Evolutionary conservation across 2,797 vertebrate genomes (phyloP).

Genomic region (Karalla daura): DNA sequence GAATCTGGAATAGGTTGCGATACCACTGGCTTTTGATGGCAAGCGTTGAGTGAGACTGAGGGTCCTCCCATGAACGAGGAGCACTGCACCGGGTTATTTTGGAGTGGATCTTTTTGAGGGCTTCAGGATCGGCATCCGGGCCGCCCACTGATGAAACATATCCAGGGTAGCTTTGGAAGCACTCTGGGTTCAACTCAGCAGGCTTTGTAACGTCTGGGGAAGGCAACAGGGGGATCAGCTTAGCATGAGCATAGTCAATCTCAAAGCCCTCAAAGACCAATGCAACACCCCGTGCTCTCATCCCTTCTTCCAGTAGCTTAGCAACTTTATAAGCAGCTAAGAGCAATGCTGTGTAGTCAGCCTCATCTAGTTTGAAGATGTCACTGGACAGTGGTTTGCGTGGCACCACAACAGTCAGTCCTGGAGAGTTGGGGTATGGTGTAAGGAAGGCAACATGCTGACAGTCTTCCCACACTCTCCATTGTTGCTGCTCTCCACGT

Average conservation of each 20-base stretch:
- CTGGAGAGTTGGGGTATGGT: constrained; percentile 84
- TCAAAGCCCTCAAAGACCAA: constrained; percentile 86
- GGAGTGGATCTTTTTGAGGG: constrained; percentile 72
- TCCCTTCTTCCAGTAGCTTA: constrained; percentile 73
- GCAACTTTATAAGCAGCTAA: constrained; percentile 78
- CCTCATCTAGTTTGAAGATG: constrained; percentile 76
- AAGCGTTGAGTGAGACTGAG: constrained; percentile 76
- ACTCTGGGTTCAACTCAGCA: constrained; percentile 55
- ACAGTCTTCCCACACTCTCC: constrained; percentile 86
- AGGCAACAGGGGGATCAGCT: constrained; percentile 79
- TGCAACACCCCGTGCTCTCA: constrained; percentile 77
- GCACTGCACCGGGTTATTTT: constrained; percentile 77
- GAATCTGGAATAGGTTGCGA: constrained; percentile 84
- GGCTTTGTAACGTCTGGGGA: constrained; percentile 53
- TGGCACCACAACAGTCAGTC: constrained; percentile 84
- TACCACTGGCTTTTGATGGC: constrained; percentile 86
- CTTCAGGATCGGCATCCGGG: constrained; percentile 69
- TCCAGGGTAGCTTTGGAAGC: constrained; percentile 78
- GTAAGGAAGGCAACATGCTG: constrained; percentile 85
- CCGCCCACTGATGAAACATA: constrained; percentile 83
- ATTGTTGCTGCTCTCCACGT: constrained; percentile 83
- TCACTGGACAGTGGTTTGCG: constrained; percentile 83
- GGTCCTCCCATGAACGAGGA: constrained; percentile 80
- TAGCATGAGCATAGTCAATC: constrained; percentile 84
- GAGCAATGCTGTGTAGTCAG: constrained; percentile 79